Evolutionary conservation across 2,113 vertebrate species (phyloP), one percentile per base, ranked within the genome.

Genomic region (Toxotes jaculatrix): DNA sequence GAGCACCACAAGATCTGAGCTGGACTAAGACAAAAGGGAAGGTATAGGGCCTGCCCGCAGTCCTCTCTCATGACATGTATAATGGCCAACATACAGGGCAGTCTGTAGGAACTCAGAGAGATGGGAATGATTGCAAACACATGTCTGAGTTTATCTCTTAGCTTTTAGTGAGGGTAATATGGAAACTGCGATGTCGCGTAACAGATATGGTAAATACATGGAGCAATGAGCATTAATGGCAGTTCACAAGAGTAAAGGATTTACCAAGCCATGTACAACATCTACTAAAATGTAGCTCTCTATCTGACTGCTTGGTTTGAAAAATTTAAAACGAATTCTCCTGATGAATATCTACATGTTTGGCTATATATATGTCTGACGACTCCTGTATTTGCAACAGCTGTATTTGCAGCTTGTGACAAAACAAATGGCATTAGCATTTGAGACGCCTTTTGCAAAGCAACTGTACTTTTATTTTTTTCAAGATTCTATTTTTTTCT

Each of bases 101-200:
- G 60, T 51, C 63, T 63, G 75, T 67, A 88, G 86, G 85, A 93
- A 93, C 90, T 88, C 70, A 72, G 32, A 83, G 84, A 87, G 82
- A 90, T 76, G 21, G 80, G 34, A 47, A 56, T 85, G 78, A 93
- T 93, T 91, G 77, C 78, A 84, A 93, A 88, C 90, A 93, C 87
- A 91, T 93, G 92, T 80, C 69, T 23, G 21, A 80, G 83, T 90
- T 88, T 88, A 91, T 92, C 88, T 88, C 70, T 61, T 72, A 65
- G 19, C 49, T 77, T 88, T 81, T 85, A 94, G 91, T 88, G 86
- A 86, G 70, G 59, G 65, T 86, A 87, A 91, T 88, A 80, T 86
- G 82, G 87, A 90, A 93, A 92, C 71, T 72, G 70, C 57, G 79
- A 55, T 75, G 65, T 78, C 6, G 17, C 80, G 81, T 88, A 89